Base-by-base conservation (phyloP, 2,113 vertebrate species). In the Piprites chloris region DNA sequence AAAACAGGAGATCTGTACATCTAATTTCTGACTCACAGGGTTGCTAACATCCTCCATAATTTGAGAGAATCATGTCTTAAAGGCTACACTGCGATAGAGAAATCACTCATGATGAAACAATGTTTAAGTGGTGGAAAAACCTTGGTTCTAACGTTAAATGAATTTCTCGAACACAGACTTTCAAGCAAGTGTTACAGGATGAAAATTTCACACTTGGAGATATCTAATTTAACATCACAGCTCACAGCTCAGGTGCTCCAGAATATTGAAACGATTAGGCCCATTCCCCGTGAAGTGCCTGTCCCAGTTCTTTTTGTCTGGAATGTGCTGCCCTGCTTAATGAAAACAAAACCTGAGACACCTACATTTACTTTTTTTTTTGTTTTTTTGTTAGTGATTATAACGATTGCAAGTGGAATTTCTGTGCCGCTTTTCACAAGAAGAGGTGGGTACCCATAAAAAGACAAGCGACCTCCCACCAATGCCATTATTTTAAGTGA, bases 401-500 rank as follows among this genome's bases (percentile, higher is more conserved):
- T 61, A 94, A 87, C 61, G 46, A 88, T 76, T 93, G 78, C 49
- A 65, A 87, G 26, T 37, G 66, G 39, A 94, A 76, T 67, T 91
- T 52, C 52, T 87, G 59, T 15, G 14, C n/a, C 56, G 68, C 65
- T 92, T 77, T 79, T 95, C 93, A 32, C 87, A 93, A 89, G 33
- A 80, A 73, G 79, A 82, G 68, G 12, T 44, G 75, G 72, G 18
- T 18, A 28, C 72, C 69, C 55, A 49, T 81, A 87, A 96, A 96
- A 96, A 87, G n/a, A 72, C 33, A 82, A 95, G 89, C 81, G 85
- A 95, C 89, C 87, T 72, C 65, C 66, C 67, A 61, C 35, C 75
- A 89, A 22, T 49, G 41, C 65, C 78, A 69, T 95, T 96, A 96
- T 96, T 97, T 97, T 87, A 95, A 92, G 85, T 93, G 95, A 96